Evolutionary conservation across 1,140 invertebrate species (phyloP), one percentile per base, ranked within the genome.

Genomic region (Cataglyphis hispanica): DNA sequence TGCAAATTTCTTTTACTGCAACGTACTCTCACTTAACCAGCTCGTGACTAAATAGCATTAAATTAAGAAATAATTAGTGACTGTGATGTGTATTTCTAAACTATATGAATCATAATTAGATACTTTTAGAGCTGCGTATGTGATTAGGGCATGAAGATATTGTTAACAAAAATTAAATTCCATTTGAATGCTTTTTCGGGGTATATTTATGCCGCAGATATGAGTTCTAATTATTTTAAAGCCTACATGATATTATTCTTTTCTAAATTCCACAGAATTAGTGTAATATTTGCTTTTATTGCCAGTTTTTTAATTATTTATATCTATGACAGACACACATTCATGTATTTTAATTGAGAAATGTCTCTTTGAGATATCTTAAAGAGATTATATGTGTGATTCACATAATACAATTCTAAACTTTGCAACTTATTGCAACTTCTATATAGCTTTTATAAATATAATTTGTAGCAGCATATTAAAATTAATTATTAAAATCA

Each of bases 361-460:
- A 46, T 85, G 10, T 80, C 13, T 43, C 46, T 63, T 76, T 25
- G 46, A 86, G 25, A 84, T 63, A 72, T 53, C 37, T 80, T 75
- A 76, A 50, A 50, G 61, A 74, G 34, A 87, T 87, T 75, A 77
- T 83, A 50, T 6, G 4, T 50, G 63, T 53, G n/a, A 81, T 43
- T 87, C 37, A 85, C 37, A 4, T 85, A 85, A 87, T 84, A 60
- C 67, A 81, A 64, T 61, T 81, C 63, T 87, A 87, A 90, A 87
- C 81, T 89, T 90, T 90, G 67, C 46, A 89, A 84, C 77, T 87
- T 46, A 89, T 83, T 56, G 40, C 69, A 89, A 85, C 85, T 80
- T 85, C 53, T 27, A 66, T 87, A 74, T 69, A 74, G 4, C 37
- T 83, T 2, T 81, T 53, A n/a, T 70, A 31, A 2, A 50, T 22